Base-by-base conservation (phyloP, 1,140 invertebrate genomes). In the Drosophila sulfurigaster region DNA sequence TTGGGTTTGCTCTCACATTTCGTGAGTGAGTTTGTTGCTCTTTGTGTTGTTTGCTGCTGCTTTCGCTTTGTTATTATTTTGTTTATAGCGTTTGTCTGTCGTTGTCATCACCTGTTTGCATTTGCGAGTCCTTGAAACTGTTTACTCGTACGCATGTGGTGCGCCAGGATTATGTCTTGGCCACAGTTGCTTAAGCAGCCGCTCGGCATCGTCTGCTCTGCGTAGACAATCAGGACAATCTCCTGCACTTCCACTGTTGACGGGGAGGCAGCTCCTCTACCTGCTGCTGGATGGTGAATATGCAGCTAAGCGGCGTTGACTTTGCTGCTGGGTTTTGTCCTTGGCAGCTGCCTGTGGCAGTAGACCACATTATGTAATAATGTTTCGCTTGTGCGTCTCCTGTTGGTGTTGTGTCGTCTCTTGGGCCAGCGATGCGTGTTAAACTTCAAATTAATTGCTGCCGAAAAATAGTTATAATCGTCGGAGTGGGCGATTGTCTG, bases 21-120 rank as follows among this genome's bases (percentile, higher is more conserved):
- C 8, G 15, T n/a, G 7, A 30, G n/a, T 58, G 51, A 35, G 52
- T 48, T 54, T 58, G 57, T 41, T 72, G 59, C 71, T 76, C 79
- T 87, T 73, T 52, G 51, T 67, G 60, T 59, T 46, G 38, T 52
- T 5, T 52, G 51, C 57, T 77, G 62, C 49, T 38, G 35, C 35
- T 38, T 75, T 60, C 63, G 83, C 60, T 85, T 87, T 88, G 85
- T 88, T 88, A 89, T 88, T 88, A 88, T 88, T 88, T 83, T 89
- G 85, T 80, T 87, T 89, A 83, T 89, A 65, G 71, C 70, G 62
- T 66, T 66, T 57, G 73, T 20, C 62, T 62, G 58, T 57, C 64
- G 76, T 75, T 83, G 81, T 81, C 83, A 82, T 91, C 88, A 91
- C 88, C 88, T 91, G 88, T 91, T 91, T 89, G 88, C 88, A 89